phyloP scores from a whole-genome alignment of 1,140 invertebrate species.

The Chrysomallon squamiferum region DNA sequence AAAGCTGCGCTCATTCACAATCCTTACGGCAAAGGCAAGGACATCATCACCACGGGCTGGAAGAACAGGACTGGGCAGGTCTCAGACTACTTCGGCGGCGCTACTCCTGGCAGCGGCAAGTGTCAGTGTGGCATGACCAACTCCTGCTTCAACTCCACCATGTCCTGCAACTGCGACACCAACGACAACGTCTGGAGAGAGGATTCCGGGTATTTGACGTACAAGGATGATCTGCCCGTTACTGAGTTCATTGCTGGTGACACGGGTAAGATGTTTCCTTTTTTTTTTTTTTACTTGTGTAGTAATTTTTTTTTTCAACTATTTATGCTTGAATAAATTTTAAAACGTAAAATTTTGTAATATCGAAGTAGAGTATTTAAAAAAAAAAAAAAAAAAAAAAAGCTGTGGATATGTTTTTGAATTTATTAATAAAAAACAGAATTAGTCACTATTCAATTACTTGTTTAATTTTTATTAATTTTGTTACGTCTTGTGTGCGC shows the following conservation, averaged over 20 bases:
- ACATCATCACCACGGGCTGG: slow-evolving; percentile 42
- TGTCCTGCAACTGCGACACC: slow-evolving; percentile 48
- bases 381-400: background rate
- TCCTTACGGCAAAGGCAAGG: slow-evolving; percentile 24
- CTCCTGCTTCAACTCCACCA: slow-evolving; percentile 17
- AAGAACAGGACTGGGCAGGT: slow-evolving; percentile 27
- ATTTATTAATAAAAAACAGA: background rate
- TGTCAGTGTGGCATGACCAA: slow-evolving; percentile 47
- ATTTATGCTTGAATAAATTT: background rate
- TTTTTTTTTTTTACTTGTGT: background rate
- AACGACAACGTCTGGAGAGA: slow-evolving; percentile 42
- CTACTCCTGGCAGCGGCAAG: slow-evolving; percentile 23
- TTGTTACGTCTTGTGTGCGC: too few relatives aligned
- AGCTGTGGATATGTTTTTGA: background rate
- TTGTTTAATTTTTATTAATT: too few relatives aligned
- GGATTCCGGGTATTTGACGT: slow-evolving; percentile 45
- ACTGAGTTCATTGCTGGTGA: slow-evolving; percentile 48
- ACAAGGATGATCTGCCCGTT: slow-evolving; percentile 47
- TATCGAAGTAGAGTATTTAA: background rate
- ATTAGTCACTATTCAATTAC: background rate
- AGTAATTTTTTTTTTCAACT: background rate
- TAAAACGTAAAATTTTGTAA: background rate
- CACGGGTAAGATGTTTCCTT: slow-evolving; percentile 35
- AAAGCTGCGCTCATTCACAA: slow-evolving; percentile 45
- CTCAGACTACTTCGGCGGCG: slow-evolving; percentile 48